Evolutionary conservation across 1,140 invertebrate genomes (phyloP).

Genomic region (Lordiphosa collinella): DNA sequence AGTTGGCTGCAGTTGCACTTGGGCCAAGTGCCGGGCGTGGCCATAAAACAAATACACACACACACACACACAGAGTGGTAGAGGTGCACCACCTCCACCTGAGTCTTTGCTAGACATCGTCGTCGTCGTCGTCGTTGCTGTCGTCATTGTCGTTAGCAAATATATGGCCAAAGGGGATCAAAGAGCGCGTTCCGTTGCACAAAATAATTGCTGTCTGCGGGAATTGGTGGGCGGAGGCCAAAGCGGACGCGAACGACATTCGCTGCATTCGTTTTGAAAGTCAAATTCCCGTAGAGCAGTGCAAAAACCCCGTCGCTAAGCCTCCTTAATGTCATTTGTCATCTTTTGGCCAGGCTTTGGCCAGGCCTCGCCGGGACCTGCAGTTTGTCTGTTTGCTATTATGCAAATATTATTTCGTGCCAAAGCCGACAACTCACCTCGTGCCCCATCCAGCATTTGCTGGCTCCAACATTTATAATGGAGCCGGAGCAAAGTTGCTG

Average conservation of each 20-base stretch:
- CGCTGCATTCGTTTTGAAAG: constrained; percentile 35
- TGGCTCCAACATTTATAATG: constrained; percentile 19
- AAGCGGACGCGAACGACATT: constrained; percentile 10
- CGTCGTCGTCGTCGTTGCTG: constrained; percentile 22
- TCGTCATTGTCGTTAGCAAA: constrained; percentile 69
- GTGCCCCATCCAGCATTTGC: background rate
- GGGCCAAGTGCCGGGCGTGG: constrained; percentile 62
- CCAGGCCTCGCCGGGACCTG: constrained; percentile 17
- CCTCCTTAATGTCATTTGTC: constrained; percentile 73
- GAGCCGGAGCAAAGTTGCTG: constrained; percentile 15
- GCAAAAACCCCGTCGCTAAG: constrained; percentile 53
- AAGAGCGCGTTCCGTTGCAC: constrained; percentile 50
- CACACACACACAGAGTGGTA: constrained; percentile 18
- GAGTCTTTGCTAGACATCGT: constrained; percentile 54
- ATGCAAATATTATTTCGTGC: constrained; percentile 73
- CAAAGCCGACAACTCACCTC: constrained; percentile 7
- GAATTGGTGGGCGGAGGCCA: background rate
- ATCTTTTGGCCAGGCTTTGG: constrained; percentile 47
- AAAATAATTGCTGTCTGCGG: constrained; percentile 51
- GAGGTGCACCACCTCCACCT: constrained; percentile 37
- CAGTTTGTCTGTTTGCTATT: constrained; percentile 60
- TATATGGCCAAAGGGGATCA: constrained; percentile 71
- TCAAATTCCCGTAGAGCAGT: constrained; percentile 39
- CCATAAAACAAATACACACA: constrained; percentile 64
- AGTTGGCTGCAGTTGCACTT: constrained; percentile 74